Conservation (phyloP, 2,888 invertebrate genomes). For the Leucophenga maculata region DNA sequence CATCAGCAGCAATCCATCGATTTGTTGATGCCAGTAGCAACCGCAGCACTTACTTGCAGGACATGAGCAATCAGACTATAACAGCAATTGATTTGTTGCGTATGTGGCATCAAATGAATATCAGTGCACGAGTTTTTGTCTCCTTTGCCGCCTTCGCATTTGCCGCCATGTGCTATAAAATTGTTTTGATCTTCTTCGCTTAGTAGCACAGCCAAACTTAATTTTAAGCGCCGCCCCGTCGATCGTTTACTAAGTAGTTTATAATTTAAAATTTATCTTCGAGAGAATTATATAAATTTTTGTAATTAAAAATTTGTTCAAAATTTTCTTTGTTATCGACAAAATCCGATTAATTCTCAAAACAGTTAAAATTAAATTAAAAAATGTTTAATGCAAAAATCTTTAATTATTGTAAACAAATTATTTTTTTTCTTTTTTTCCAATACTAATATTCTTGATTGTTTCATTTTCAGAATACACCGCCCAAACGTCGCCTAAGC, state of each 20-base stretch:
- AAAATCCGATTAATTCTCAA: background rate
- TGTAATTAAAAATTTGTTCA: too few relatives aligned
- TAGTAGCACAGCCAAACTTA: too few relatives aligned
- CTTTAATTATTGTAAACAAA: too few relatives aligned
- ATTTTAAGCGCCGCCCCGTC: too few relatives aligned
- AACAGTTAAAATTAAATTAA: background rate
- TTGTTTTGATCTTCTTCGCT: background rate
- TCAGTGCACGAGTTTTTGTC: conserved; percentile 42
- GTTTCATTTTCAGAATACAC: conserved; percentile 66
- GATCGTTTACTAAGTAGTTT: too few relatives aligned
- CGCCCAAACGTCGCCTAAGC: conserved; percentile 69
- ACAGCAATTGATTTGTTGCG: conserved; percentile 49
- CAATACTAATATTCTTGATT: background rate
- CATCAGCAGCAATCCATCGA: background rate
- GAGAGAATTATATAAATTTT: too few relatives aligned
- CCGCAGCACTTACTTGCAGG: background rate
- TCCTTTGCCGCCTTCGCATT: conserved; percentile 38
- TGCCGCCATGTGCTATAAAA: conserved; percentile 30
- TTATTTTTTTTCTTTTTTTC: background rate
- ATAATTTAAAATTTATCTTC: too few relatives aligned
- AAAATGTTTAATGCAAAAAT: background rate
- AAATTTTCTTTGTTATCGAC: too few relatives aligned
- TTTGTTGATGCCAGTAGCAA: background rate
- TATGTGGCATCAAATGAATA: conserved; percentile 53
- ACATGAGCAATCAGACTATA: conserved; percentile 48